Evolutionary conservation across 1,140 invertebrate species (phyloP).

Genomic region (Bilobella aurantiaca): DNA sequence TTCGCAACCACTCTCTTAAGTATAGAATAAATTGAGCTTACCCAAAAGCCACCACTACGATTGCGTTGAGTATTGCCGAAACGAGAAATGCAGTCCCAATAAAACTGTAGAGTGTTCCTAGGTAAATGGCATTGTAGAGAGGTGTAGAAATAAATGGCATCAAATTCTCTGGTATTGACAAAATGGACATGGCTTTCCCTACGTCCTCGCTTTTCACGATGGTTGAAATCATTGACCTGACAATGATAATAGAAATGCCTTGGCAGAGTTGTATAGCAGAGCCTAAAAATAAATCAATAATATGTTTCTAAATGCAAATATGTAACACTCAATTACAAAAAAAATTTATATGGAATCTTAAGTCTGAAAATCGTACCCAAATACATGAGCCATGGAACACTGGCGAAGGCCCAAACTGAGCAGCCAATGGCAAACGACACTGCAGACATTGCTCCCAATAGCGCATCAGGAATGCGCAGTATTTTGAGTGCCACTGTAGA

Average conservation of each 20-base stretch:
- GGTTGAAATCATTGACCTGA: not conserved
- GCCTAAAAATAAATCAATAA: not conserved
- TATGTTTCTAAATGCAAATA: no score
- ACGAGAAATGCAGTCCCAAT: not conserved
- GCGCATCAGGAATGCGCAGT: not conserved
- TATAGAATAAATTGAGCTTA: no score
- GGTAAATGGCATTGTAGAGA: not conserved
- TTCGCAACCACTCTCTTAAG: no score
- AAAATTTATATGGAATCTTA: not conserved
- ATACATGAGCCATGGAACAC: not conserved
- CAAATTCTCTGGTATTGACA: not conserved
- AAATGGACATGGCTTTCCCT: not conserved
- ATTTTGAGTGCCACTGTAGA: not conserved
- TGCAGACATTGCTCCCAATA: not conserved
- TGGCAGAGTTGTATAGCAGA: not conserved
- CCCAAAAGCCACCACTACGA: not conserved
- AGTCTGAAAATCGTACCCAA: not conserved
- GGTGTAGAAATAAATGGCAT: not conserved
- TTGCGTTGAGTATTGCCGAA: not conserved
- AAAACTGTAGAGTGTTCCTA: not conserved
- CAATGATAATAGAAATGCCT: not conserved
- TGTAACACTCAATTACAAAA: no score
- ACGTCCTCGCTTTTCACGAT: not conserved
- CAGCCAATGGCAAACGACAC: not conserved
- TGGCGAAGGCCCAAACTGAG: not conserved